Base-by-base conservation (phyloP, 2,797 vertebrate species). In the Myotis daubentonii region DNA sequence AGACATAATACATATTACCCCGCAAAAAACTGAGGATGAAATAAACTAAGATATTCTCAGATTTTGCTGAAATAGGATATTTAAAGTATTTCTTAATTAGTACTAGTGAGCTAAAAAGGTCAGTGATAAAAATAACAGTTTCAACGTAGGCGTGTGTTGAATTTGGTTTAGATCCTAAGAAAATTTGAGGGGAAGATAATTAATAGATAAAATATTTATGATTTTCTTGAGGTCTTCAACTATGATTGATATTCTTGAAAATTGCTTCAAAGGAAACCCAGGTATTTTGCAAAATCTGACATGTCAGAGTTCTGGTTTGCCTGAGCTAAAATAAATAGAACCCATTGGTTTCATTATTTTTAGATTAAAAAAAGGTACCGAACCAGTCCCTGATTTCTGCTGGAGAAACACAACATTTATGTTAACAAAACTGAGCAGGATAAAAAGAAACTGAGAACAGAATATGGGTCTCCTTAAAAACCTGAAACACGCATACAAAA, bases 11-110 rank as follows among this genome's bases (percentile, higher is more conserved):
- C 8, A 15, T 8, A 49, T 51, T 36, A 51, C 23, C 11, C 82
- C 74, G 51, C 44, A 66, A 60, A 68, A 78, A 36, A 25, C 8
- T 23, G 20, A 38, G 47, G 41, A 74, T 44, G 33, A 86, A 87
- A 82, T n/a, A 84, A 90, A 65, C 8, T n/a, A 51, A 44, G 7
- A 33, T 84, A 68, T 71, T 92, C 75, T 94, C 36, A 91, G 20
- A 33, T 83, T 92, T 75, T 57, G 10, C 36, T 70, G 51, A 95
- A 86, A 72, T 44, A 51, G 28, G 8, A 55, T 81, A 17, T 85
- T 93, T 74, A 28, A 93, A 88, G 9, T 41, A 88, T 66, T 74
- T 62, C 62, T 72, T 65, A 66, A 93, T 49, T 89, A 88, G 5
- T 49, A 85, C 8, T 55, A 30, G 53, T 38, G 25, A 89, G 20